These are phyloP conservation scores for Manis pentadactyla DNA, from an alignment of 2,797 vertebrate genomes.

Conservation along the genomic window DNA sequence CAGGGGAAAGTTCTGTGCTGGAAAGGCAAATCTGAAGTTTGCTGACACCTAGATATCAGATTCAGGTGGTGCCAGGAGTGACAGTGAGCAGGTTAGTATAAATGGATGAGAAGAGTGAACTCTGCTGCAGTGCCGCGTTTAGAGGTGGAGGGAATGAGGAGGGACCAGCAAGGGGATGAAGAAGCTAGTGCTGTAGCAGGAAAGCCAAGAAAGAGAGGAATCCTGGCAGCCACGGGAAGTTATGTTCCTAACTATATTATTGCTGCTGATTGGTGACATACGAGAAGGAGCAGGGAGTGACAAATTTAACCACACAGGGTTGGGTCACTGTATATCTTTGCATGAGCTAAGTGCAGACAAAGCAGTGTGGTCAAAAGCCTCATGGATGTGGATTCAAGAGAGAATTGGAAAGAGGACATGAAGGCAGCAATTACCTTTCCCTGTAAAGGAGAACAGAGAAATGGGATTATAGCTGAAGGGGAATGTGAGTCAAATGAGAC, in stretches of 20 bases:
- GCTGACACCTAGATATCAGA: not conserved
- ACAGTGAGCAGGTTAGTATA: not conserved
- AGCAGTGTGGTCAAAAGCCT: not conserved
- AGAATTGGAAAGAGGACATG: not conserved
- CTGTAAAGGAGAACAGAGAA: not conserved
- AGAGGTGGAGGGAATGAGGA: not conserved
- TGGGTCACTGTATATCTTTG: not conserved
- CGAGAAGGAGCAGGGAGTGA: not conserved
- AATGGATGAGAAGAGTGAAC: not conserved
- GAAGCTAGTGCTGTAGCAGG: not conserved
- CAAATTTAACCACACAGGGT: not conserved
- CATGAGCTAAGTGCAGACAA: not conserved
- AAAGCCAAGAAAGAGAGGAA: not conserved
- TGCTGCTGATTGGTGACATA: not conserved
- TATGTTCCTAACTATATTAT: not conserved
- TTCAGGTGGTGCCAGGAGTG: not conserved
- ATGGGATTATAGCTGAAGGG: not conserved
- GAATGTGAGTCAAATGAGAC: not conserved
- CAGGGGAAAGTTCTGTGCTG: not conserved
- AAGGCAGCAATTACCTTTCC: not conserved
- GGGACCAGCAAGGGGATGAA: not conserved
- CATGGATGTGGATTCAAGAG: not conserved
- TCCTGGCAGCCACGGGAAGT: not conserved
- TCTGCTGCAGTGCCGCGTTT: not conserved
- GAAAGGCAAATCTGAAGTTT: not conserved